A percentile compares a stretch with the other conserved stretches of the same genome.
Evolutionary conservation across 2,113 vertebrate species (phyloP).

Genomic region (Verasper variegatus): DNA sequence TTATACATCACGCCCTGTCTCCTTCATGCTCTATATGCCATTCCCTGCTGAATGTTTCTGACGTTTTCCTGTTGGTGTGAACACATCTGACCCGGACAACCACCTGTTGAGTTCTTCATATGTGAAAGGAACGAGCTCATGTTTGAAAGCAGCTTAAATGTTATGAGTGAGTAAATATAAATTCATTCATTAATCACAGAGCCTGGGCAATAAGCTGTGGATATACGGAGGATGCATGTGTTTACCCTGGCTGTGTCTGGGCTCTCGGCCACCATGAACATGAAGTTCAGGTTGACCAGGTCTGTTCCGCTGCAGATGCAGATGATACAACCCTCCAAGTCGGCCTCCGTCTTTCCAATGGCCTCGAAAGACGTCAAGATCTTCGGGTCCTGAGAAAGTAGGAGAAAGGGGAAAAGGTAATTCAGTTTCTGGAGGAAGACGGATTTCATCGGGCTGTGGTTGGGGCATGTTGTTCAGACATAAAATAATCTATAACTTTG

Average conservation of each 20-base stretch:
- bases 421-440: neutral
- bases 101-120: too few relatives aligned
- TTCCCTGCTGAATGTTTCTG: too few relatives aligned
- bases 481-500: neutral
- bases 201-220: neutral
- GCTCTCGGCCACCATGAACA: conserved; percentile 95
- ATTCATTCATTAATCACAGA: neutral
- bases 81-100: too few relatives aligned
- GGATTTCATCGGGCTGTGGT: neutral
- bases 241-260: conserved; percentile 92
- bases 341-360: conserved; percentile 90
- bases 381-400: conserved; percentile 90
- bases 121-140: too few relatives aligned
- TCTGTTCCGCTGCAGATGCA: conserved; percentile 96
- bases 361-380: conserved; percentile 92
- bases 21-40: too few relatives aligned
- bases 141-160: too few relatives aligned
- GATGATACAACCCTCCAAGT: conserved; percentile 93
- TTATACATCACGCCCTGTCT: too few relatives aligned
- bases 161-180: too few relatives aligned
- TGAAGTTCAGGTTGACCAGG: conserved; percentile 97
- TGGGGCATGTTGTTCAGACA: neutral
- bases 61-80: too few relatives aligned
- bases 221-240: neutral
- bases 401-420: neutral